Evolutionary conservation across 2,888 invertebrate species (phyloP).

Genomic region (Thecocarcelia acutangulata): DNA sequence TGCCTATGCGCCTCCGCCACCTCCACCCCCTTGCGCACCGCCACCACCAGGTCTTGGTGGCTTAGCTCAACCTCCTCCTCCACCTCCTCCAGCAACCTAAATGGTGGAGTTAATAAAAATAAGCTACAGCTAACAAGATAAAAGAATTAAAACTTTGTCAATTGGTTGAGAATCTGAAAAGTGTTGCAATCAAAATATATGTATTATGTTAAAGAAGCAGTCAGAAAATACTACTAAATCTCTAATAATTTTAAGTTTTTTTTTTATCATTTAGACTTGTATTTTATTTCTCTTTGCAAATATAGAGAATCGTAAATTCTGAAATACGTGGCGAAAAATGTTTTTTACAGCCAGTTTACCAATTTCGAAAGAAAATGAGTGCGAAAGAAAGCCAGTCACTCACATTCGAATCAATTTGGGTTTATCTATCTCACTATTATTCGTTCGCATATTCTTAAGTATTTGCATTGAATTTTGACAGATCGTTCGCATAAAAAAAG

Average conservation of each 20-base stretch:
- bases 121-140: neutral
- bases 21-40: slow-evolving; percentile 83
- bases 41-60: slow-evolving; percentile 83
- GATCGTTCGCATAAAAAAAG: no score
- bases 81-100: slow-evolving; percentile 83
- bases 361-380: no score
- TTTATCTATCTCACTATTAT: no score
- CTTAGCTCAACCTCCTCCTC: slow-evolving; percentile 86
- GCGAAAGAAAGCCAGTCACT: no score
- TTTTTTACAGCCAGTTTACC: no score
- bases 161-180: slow-evolving; percentile 51
- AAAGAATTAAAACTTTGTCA: slow-evolving; percentile 57
- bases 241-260: slow-evolving; percentile 7
- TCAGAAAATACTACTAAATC: slow-evolving; percentile 26
- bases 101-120: neutral
- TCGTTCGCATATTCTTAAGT: no score
- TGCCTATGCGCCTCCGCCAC: slow-evolving; percentile 81
- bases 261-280: neutral
- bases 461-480: no score
- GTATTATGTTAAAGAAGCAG: neutral
- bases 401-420: no score
- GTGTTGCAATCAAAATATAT: slow-evolving; percentile 40
- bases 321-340: no score
- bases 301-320: no score
- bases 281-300: no score